Evolutionary conservation across 1,140 invertebrate genomes (phyloP), one percentile per base, ranked within the genome.

Genomic region (Cydia amplana): DNA sequence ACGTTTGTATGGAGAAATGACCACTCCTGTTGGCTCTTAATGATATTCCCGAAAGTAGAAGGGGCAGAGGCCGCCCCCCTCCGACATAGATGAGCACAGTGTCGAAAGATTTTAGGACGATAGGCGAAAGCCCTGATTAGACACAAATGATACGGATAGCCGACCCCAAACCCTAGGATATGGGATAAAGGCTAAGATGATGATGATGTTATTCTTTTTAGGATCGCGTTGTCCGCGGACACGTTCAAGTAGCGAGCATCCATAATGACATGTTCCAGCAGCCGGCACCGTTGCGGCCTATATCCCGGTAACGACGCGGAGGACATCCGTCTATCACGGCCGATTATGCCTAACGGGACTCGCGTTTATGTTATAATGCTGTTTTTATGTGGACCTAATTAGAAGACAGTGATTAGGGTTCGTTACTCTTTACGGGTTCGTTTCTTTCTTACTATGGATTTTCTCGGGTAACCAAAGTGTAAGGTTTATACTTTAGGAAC

Each of bases 281-380:
- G 16, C 55, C 70, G 64, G 70, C 67, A 76, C 82, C 83, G 82
- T 83, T 85, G 83, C 77, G 83, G 60, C 80, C 83, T 74, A 84
- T 82, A 85, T 84, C 79, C 80, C 79, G 80, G 74, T 75, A 77
- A 78, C 75, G 75, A 49, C 46, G 77, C 80, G 49, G 60, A 80
- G 82, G 82, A 85, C 79, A 82, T 84, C 82, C 80, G 84, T 74
- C 79, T 79, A 40, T 55, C 72, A 64, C 67, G 70, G 43, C 75
- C 79, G 74, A 75, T 73, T 75, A 40, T 77, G 65, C 55, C 36
- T 70, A 70, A 43, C 65, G 65, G 65, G 49, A 51, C 49, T 0
- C 7, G 32, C 55, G 6, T 12, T 60, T 0, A 23, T 23, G 18
- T 60, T 60, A 60, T 60, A 60, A 60, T 60, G 55, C 55, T 23